These are phyloP conservation scores for Myathropa florea DNA, from an alignment of 2,888 invertebrate genomes.

Conservation along the genomic window DNA sequence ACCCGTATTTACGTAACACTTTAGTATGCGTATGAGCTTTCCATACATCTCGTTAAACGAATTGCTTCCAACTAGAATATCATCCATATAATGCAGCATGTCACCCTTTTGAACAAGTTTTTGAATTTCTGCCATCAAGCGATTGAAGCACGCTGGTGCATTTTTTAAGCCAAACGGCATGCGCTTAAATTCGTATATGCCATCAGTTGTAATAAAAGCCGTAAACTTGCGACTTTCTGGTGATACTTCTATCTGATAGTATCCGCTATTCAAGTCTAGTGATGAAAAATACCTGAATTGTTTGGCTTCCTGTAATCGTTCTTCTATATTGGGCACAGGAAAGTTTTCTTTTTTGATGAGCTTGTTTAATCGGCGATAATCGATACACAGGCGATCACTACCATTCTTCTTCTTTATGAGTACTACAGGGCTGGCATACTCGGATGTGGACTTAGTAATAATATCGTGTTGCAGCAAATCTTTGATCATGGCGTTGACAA, in stretches of 20 bases:
- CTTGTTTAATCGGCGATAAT: constrained; percentile 45
- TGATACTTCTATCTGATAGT: background rate
- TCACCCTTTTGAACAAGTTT: background rate
- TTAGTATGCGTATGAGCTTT: too few species aligned
- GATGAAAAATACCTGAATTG: constrained; percentile 40
- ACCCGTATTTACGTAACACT: background rate
- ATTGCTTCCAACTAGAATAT: background rate
- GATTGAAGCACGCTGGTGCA: background rate
- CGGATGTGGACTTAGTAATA: too few species aligned
- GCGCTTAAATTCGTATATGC: background rate
- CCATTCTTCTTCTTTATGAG: constrained; percentile 39
- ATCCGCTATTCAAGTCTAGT: constrained; percentile 27
- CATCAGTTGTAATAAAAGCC: constrained; percentile 2
- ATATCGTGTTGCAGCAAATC: too few species aligned
- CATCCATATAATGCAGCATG: constrained; percentile 8
- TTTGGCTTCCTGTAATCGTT: constrained; percentile 40
- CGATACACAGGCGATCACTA: constrained; percentile 53
- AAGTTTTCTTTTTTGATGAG: constrained; percentile 40
- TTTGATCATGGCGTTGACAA: too few species aligned
- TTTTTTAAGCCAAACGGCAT: background rate
- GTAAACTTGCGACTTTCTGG: background rate
- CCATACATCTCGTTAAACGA: too few species aligned
- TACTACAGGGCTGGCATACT: too few species aligned
- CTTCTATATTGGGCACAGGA: constrained; percentile 62
- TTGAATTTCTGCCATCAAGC: background rate